Evolutionary conservation across 2,888 invertebrate species (phyloP).

Genomic region (Apotomis betuletana): DNA sequence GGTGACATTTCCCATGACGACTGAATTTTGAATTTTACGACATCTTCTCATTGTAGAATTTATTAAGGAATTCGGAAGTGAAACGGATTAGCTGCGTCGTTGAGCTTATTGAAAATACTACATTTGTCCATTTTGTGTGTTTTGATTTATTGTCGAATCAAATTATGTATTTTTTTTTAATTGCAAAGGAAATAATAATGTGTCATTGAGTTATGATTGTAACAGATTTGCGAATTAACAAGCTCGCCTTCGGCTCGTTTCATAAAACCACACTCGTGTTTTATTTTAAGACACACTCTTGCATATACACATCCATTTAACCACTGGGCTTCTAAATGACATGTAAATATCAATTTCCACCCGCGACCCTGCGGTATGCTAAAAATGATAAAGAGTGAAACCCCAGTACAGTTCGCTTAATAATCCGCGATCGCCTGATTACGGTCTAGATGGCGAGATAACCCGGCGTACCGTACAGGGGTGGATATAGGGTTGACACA

Average conservation of each 20-base stretch:
- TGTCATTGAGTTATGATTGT: too few species aligned
- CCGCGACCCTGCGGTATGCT: slow-evolving; percentile 12
- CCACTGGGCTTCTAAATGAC: background rate
- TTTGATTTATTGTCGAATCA: slow-evolving; percentile 34
- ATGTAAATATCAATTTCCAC: slow-evolving; percentile 26
- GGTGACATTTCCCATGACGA: slow-evolving; percentile 81
- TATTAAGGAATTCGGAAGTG: slow-evolving; percentile 66
- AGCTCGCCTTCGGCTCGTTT: too few species aligned
- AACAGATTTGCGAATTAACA: too few species aligned
- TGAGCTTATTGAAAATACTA: slow-evolving; percentile 51
- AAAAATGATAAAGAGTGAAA: slow-evolving; percentile 24
- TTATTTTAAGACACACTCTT: background rate
- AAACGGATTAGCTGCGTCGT: slow-evolving; percentile 72
- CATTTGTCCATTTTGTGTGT: slow-evolving; percentile 35
- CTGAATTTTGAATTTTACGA: slow-evolving; percentile 68
- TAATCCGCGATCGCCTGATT: slow-evolving; percentile 28
- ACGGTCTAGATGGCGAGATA: slow-evolving; percentile 26
- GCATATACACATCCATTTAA: background rate
- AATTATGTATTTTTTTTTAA: slow-evolving; percentile 32
- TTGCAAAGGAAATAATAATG: background rate
- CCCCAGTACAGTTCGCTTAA: slow-evolving; percentile 12
- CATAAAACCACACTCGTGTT: too few species aligned
- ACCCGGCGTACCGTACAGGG: slow-evolving; percentile 18
- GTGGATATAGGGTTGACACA: slow-evolving; percentile 17
- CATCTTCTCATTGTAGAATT: slow-evolving; percentile 63